Evolutionary conservation across 2,888 invertebrate species (phyloP).

Genomic region (Autographa gamma): DNA sequence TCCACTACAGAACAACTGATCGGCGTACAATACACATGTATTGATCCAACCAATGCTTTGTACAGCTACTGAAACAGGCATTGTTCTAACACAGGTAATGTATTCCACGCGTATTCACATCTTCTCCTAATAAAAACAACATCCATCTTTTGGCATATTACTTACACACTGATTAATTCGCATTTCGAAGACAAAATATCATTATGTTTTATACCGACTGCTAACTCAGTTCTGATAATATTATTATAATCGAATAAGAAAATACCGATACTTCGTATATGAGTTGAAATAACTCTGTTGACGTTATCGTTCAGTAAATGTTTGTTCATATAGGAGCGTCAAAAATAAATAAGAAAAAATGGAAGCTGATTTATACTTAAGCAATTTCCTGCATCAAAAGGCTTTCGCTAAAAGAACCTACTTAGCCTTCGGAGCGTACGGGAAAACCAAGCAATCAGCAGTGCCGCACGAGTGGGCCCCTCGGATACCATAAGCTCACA

Average conservation of each 20-base stretch:
- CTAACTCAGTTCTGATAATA: background rate
- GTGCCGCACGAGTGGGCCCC: conserved; percentile 54
- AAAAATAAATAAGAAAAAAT: conserved; percentile 33
- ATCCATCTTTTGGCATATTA: background rate
- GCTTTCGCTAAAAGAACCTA: conserved; percentile 35
- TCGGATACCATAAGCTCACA: conserved; percentile 61
- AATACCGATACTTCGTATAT: conserved; percentile 3
- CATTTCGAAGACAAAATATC: background rate
- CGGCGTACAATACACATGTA: background rate
- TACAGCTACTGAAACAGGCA: background rate
- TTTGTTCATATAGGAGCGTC: conserved; percentile 18
- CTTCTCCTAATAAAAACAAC: background rate
- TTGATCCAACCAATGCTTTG: conserved; percentile 1
- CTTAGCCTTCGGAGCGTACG: conserved; percentile 34
- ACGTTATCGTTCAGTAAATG: conserved; percentile 16
- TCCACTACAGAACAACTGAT: background rate
- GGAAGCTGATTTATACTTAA: conserved; percentile 35
- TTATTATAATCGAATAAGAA: conserved; percentile 1
- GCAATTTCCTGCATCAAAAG: conserved; percentile 48
- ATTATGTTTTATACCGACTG: background rate
- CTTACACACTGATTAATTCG: conserved; percentile 6
- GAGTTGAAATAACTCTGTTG: conserved; percentile 29
- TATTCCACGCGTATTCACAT: background rate
- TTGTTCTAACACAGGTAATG: background rate
- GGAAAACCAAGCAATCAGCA: conserved; percentile 59